These are phyloP conservation scores for Pyxicephalus adspersus DNA, from an alignment of 2,113 vertebrate species.

Conservation along the genomic window DNA sequence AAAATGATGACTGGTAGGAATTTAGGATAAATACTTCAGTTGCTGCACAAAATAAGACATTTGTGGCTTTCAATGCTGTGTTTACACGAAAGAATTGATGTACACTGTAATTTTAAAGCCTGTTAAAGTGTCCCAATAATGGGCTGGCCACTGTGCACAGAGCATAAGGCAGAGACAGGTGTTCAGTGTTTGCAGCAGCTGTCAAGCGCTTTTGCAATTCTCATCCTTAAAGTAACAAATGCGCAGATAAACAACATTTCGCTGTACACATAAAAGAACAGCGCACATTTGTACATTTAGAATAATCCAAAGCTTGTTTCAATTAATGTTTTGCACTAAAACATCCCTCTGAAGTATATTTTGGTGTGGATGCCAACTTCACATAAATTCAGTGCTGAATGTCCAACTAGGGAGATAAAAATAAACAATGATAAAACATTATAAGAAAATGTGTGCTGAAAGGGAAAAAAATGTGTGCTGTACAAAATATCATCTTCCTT, in stretches of 20 bases:
- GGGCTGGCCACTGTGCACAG: conserved; percentile 14
- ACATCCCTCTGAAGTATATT: neutral
- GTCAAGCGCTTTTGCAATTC: conserved; percentile 20
- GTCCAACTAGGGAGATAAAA: neutral
- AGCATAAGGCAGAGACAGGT: conserved; percentile 38
- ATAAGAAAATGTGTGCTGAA: too few relatives aligned
- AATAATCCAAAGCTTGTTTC: conserved; percentile 5
- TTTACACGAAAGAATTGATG: conserved; percentile 28
- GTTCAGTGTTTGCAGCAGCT: conserved; percentile 46
- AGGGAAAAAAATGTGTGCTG: too few relatives aligned
- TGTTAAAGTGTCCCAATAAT: conserved; percentile 16
- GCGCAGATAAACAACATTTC: conserved; percentile 28
- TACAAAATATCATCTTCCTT: too few relatives aligned
- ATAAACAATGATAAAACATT: too few relatives aligned
- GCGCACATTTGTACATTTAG: conserved; percentile 6
- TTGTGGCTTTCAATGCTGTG: neutral
- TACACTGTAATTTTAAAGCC: conserved; percentile 11
- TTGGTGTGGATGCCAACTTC: neutral
- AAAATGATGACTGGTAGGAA: too few relatives aligned
- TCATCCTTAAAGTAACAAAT: conserved; percentile 20
- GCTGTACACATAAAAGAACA: conserved; percentile 55
- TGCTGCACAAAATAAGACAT: neutral
- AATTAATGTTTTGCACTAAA: neutral
- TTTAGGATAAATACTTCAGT: neutral
- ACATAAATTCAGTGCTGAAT: neutral